Conservation (phyloP, 2,797 vertebrate species). For the Coccyzus lansbergi region DNA sequence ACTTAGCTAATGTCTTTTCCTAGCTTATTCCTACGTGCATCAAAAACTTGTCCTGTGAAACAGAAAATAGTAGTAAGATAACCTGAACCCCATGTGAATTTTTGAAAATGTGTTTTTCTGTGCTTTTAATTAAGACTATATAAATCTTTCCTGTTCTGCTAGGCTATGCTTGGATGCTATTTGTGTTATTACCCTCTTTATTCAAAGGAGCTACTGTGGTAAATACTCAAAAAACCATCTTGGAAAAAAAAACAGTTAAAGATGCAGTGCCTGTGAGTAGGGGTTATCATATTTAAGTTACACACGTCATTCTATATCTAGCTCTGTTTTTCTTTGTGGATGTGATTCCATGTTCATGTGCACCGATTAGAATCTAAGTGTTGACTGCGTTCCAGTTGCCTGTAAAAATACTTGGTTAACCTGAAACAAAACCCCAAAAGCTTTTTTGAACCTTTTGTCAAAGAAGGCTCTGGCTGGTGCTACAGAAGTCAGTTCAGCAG, state of each 20-base stretch:
- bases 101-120: fast-evolving
- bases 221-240: neutral
- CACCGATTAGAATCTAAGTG: neutral
- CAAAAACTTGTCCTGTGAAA: neutral
- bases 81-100: neutral
- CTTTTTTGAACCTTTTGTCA: neutral
- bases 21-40: neutral
- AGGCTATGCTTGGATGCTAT: neutral
- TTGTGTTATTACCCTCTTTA: neutral
- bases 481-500: neutral
- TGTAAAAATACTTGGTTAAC: slow-evolving; percentile 20
- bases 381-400: neutral
- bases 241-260: neutral
- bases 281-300: neutral
- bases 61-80: neutral
- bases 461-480: neutral
- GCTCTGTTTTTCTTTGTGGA: neutral
- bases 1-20: neutral
- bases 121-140: neutral
- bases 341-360: neutral
- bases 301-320: neutral
- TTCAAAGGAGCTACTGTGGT: neutral
- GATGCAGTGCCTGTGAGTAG: neutral
- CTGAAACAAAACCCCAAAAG: neutral
- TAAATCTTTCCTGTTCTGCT: neutral